A percentile compares a stretch with the other conserved stretches of the same genome.
These are phyloP conservation scores for Peromyscus californicus DNA, from an alignment of 2,113 vertebrate species.

Conservation along the genomic window DNA sequence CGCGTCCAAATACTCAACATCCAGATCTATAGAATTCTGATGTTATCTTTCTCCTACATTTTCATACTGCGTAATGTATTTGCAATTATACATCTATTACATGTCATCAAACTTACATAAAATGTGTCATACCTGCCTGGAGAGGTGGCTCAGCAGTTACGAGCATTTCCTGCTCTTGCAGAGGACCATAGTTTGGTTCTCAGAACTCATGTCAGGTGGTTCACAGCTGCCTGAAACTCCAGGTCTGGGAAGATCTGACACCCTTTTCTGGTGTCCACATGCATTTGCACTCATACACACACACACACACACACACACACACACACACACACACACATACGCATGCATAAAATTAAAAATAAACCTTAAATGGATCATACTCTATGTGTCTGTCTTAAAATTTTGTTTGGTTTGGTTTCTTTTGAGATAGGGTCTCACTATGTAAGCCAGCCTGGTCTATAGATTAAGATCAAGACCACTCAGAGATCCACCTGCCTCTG, in stretches of 20 bases:
- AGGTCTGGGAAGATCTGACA: neutral
- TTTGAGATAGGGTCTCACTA: neutral
- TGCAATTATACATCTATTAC: neutral
- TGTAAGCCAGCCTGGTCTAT: neutral
- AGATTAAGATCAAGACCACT: too few species aligned
- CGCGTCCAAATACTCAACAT: neutral
- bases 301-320: neutral
- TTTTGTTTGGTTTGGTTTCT: neutral
- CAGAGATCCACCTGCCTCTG: neutral
- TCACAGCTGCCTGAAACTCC: neutral
- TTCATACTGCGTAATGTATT: neutral
- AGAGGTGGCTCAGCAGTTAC: neutral
- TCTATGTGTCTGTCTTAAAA: neutral
- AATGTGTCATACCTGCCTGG: neutral
- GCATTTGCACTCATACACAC: neutral
- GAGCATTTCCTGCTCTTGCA: neutral
- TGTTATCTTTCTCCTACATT: neutral
- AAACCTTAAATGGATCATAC: neutral
- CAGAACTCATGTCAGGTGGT: neutral
- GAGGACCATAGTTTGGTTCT: neutral
- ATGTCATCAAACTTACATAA: neutral
- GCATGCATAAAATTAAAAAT: neutral
- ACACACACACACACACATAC: neutral
- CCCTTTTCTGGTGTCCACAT: neutral
- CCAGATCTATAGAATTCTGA: neutral